Percentiles rank a stretch among this genome's conserved stretches.
phyloP scores from a whole-genome alignment of 2,888 invertebrate genomes.

The Macrophya alboannulata region DNA sequence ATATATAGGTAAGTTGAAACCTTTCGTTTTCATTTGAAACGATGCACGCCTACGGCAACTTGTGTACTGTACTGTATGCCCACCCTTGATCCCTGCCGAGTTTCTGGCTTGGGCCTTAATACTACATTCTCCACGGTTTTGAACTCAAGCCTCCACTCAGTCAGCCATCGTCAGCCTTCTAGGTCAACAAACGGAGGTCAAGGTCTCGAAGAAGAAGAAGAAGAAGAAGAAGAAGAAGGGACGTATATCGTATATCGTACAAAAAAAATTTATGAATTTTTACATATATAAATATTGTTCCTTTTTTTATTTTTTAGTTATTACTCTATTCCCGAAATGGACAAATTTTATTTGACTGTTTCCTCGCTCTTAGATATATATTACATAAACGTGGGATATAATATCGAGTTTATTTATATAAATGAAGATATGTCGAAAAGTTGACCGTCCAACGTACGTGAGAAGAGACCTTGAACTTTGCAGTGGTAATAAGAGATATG shows the following conservation, averaged over 20 bases:
- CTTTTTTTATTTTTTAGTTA: neutral
- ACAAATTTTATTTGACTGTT: neutral
- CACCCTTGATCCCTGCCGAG: neutral
- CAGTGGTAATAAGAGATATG: neutral
- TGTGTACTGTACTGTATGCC: neutral
- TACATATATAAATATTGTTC: neutral
- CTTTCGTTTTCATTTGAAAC: slow-evolving; percentile 8
- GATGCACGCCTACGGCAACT: neutral
- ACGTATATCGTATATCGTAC: slow-evolving; percentile 50
- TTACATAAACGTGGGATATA: neutral
- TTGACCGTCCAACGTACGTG: neutral
- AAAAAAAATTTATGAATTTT: neutral
- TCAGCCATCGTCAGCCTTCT: slow-evolving; percentile 67
- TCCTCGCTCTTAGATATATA: too few relatives aligned
- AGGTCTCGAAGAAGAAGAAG: slow-evolving; percentile 71
- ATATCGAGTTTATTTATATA: neutral
- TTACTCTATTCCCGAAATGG: neutral
- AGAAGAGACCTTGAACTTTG: neutral
- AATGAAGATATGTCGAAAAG: neutral
- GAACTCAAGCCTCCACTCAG: neutral
- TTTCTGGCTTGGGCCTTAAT: neutral
- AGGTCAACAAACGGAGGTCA: slow-evolving; percentile 77
- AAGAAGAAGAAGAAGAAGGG: slow-evolving; percentile 65
- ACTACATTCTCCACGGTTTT: neutral
- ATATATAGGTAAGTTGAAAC: neutral